Percentiles rank a stretch among this genome's conserved stretches.
Evolutionary conservation across 2,113 vertebrate genomes (phyloP).

Genomic region (Zapus hudsonius): DNA sequence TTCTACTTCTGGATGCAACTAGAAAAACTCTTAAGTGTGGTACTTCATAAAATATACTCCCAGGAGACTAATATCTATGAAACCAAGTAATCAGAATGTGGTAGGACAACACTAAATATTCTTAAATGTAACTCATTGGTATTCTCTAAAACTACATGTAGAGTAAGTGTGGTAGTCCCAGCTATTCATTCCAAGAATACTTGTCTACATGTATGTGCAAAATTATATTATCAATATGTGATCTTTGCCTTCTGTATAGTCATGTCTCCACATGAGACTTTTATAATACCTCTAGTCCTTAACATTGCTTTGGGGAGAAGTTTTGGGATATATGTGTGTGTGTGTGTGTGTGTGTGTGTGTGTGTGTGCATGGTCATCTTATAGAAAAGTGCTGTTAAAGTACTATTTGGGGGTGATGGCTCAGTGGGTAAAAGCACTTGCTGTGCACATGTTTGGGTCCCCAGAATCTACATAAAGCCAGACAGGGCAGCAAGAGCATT

Average conservation of each 20-base stretch:
- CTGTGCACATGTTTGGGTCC: no score
- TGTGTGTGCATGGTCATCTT: no score
- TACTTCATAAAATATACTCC: neutral
- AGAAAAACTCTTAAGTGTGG: neutral
- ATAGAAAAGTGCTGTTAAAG: neutral
- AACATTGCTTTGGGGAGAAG: neutral
- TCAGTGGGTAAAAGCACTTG: no score
- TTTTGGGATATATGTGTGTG: neutral
- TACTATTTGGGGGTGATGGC: no score
- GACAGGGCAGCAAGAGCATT: no score
- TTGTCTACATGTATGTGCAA: neutral
- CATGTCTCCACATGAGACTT: neutral
- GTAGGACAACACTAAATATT: neutral
- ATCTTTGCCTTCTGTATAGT: neutral
- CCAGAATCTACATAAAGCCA: no score
- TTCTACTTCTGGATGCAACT: constrained; percentile 11
- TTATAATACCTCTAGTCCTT: neutral
- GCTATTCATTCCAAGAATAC: neutral
- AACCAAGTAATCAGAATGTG: neutral
- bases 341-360: no score
- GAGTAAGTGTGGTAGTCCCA: neutral
- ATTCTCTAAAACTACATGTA: neutral
- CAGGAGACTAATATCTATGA: neutral
- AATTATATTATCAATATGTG: neutral
- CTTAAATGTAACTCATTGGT: neutral